Evolutionary conservation across 2,113 vertebrate genomes (phyloP).

Genomic region (Nannospalax galili): DNA sequence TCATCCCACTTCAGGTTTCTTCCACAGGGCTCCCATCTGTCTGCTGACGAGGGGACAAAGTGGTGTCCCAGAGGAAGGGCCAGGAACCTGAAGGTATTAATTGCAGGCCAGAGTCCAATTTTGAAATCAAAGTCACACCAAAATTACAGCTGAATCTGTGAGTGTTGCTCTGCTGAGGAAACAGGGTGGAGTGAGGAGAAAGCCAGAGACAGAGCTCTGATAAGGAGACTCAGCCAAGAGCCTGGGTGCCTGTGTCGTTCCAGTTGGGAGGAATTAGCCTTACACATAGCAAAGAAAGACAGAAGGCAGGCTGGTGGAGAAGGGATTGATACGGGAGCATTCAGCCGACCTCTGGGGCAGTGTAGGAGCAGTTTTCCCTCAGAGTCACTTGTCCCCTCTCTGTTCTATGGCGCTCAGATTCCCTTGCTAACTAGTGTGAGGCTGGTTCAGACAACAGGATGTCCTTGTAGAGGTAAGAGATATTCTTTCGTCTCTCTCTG

Average conservation of each 20-base stretch:
- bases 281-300: too few relatives aligned
- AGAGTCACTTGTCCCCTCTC: background rate
- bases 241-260: background rate
- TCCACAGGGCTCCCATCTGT: background rate
- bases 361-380: background rate
- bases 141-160: background rate
- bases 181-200: background rate
- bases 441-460: background rate
- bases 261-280: background rate
- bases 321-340: background rate
- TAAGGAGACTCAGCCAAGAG: background rate
- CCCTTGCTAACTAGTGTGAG: background rate
- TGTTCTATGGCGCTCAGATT: background rate
- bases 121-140: conserved; percentile 37
- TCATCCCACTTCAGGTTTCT: background rate
- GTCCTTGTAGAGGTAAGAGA: background rate
- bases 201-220: background rate
- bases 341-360: background rate
- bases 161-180: conserved; percentile 24
- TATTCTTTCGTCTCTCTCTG: too few relatives aligned
- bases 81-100: background rate
- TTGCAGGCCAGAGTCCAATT: conserved; percentile 5
- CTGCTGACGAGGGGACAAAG: background rate
- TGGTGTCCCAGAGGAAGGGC: background rate
- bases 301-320: background rate